These are phyloP conservation scores for Drosophila fuyamai DNA, from an alignment of 1,140 invertebrate genomes.

Conservation along the genomic window DNA sequence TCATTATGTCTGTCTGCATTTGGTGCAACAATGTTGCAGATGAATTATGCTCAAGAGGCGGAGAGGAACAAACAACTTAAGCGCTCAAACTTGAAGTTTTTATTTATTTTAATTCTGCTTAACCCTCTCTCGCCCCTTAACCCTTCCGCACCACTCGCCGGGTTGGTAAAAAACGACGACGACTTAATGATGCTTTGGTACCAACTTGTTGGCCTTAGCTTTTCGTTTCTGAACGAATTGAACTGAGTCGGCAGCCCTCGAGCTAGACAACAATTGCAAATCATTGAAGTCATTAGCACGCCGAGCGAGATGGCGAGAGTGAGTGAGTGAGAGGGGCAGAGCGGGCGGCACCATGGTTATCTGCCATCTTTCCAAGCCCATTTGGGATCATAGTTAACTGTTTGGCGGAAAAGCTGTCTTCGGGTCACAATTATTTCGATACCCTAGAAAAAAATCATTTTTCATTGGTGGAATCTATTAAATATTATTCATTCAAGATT, in stretches of 20 bases:
- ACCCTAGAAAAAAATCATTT: not conserved
- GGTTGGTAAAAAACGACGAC: constrained; percentile 4
- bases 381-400: constrained; percentile 13
- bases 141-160: not conserved
- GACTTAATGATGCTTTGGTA: constrained; percentile 62
- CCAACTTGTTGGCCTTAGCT: constrained; percentile 14
- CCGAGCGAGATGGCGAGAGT: not conserved
- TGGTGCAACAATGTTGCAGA: constrained; percentile 74
- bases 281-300: constrained; percentile 48
- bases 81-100: constrained; percentile 76
- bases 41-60: constrained; percentile 74
- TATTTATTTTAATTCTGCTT: constrained; percentile 77
- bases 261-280: constrained; percentile 38
- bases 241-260: constrained; percentile 14
- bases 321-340: not conserved
- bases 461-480: too few relatives aligned
- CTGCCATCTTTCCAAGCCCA: constrained; percentile 18
- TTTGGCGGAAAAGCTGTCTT: not conserved
- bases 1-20: constrained; percentile 68
- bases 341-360: constrained; percentile 4
- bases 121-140: constrained; percentile 26
- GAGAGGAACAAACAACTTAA: constrained; percentile 79
- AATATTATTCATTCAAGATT: too few relatives aligned
- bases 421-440: not conserved
- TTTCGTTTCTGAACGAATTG: constrained; percentile 13